Evolutionary conservation across 2,797 vertebrate genomes (phyloP).

Genomic region (Gastrophryne carolinensis): DNA sequence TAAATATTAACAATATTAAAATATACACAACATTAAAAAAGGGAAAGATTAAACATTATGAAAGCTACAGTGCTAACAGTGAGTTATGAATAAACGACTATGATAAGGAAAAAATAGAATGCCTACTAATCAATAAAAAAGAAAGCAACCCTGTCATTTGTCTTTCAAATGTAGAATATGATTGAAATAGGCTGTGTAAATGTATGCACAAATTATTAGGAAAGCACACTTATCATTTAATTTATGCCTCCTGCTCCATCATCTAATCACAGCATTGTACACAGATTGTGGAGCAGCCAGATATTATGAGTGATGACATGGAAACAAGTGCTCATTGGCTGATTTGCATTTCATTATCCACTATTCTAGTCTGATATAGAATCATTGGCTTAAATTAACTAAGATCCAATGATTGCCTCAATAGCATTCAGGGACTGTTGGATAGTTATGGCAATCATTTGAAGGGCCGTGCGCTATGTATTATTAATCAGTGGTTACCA

Average conservation of each 20-base stretch:
- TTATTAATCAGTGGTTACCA: too few relatives aligned
- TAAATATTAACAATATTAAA: too few relatives aligned
- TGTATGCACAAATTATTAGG: conserved; percentile 3
- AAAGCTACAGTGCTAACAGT: too few relatives aligned
- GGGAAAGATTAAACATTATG: too few relatives aligned
- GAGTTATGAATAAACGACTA: too few relatives aligned
- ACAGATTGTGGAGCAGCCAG: background rate
- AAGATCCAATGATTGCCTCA: conserved; percentile 2
- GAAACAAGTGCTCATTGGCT: conserved; percentile 11
- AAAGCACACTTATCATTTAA: conserved; percentile 6
- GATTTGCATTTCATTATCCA: conserved; percentile 35
- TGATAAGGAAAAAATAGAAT: conserved; percentile 3
- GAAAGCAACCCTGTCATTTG: conserved; percentile 8
- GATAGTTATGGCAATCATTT: too few relatives aligned
- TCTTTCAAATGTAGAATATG: conserved; percentile 30
- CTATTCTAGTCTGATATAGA: background rate
- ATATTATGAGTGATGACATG: conserved; percentile 23
- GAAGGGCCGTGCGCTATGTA: too few relatives aligned
- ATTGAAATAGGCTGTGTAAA: background rate
- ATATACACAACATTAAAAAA: too few relatives aligned
- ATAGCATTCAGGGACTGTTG: background rate
- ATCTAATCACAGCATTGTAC: conserved; percentile 14
- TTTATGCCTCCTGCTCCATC: conserved; percentile 2
- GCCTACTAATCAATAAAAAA: conserved; percentile 9
- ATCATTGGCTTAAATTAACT: conserved; percentile 8